A percentile compares a stretch with the other conserved stretches of the same genome.
Conservation (phyloP, 1,140 invertebrate genomes). For the Helicoverpa armigera region DNA sequence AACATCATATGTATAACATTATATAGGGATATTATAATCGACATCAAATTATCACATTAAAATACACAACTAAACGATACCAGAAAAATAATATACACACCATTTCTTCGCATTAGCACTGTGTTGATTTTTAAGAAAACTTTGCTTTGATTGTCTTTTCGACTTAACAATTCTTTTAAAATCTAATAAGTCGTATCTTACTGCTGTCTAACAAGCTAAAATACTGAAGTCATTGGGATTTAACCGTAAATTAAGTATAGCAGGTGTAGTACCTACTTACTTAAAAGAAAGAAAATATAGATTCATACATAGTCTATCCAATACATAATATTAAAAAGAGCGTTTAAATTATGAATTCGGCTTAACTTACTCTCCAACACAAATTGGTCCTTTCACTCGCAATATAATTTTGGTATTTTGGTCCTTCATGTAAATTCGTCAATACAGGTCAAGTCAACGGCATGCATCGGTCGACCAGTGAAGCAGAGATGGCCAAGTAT, state of each 20-base stretch:
- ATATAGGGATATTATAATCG: background rate
- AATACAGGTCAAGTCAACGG: slow-evolving; percentile 80
- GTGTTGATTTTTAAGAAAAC: background rate
- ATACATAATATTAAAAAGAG: no score
- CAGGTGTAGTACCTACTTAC: no score
- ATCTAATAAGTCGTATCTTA: no score
- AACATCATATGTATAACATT: no score
- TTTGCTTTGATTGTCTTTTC: background rate
- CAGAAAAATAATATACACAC: background rate
- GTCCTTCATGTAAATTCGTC: slow-evolving; percentile 20
- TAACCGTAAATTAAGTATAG: no score
- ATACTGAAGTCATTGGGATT: no score
- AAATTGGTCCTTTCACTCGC: background rate
- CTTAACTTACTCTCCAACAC: no score
- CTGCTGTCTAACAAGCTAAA: background rate
- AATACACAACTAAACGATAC: no score
- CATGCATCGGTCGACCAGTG: slow-evolving; percentile 91
- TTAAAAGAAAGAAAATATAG: no score
- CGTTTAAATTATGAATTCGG: no score
- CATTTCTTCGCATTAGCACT: slow-evolving; percentile 8
- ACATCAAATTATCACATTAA: background rate
- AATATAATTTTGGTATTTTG: background rate
- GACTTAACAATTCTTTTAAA: background rate
- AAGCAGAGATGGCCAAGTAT: slow-evolving; percentile 90
- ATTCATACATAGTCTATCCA: no score